These are phyloP conservation scores for Oikopleura dioica DNA, from an alignment of 23 tunicate species.

Conservation along the genomic window DNA sequence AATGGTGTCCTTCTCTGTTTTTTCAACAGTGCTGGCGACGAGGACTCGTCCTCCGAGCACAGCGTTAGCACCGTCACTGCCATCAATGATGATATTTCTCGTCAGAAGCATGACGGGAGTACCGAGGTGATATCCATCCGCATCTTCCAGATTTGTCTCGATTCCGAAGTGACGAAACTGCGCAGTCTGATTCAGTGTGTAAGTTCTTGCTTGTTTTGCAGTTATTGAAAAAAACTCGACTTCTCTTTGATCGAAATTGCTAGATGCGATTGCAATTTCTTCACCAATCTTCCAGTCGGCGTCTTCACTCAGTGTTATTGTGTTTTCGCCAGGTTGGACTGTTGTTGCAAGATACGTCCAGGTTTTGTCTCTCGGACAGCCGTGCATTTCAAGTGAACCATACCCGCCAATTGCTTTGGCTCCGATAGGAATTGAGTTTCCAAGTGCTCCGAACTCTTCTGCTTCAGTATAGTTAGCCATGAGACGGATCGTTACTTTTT, in stretches of 20 bases:
- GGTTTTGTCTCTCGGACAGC: background rate
- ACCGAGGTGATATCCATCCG: background rate
- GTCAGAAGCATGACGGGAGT: background rate
- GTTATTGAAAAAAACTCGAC: background rate
- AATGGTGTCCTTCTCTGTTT: background rate
- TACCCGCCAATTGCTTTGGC: slow-evolving; percentile 5
- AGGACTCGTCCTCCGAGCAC: background rate
- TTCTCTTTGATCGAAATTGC: background rate
- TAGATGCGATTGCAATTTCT: slow-evolving; percentile 78
- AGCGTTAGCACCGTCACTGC: background rate
- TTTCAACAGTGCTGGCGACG: background rate
- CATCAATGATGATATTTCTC: background rate
- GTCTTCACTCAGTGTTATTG: slow-evolving; percentile 19
- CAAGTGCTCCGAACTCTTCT: background rate
- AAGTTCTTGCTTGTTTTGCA: background rate
- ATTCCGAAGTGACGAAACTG: background rate
- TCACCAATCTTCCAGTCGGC: slow-evolving; percentile 60
- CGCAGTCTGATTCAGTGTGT: background rate
- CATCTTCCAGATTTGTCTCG: no score
- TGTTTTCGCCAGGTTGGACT: slow-evolving; percentile 24
- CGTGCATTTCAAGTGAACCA: slow-evolving; percentile 5
- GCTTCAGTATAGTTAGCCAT: background rate
- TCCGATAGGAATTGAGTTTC: slow-evolving; percentile 9
- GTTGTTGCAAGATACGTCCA: slow-evolving; percentile 45
- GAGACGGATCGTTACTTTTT: background rate